Percentiles rank a stretch among this genome's conserved stretches.
These are phyloP conservation scores for Helicoverpa armigera DNA, from an alignment of 1,140 invertebrate species.

Conservation along the genomic window DNA sequence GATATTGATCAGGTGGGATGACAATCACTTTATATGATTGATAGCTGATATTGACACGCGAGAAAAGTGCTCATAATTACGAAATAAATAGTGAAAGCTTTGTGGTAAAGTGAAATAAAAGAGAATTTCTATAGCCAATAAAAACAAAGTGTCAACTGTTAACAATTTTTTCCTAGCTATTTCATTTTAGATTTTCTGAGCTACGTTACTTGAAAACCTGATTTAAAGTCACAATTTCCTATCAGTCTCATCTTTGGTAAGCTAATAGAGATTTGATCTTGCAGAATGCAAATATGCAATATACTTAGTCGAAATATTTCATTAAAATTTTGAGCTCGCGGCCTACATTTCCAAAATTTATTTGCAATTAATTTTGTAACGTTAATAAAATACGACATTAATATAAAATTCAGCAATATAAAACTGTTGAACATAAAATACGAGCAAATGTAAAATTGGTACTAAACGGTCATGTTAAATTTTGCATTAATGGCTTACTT, in stretches of 20 bases:
- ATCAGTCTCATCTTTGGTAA: too few species aligned
- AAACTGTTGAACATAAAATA: not conserved
- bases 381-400: constrained; percentile 36
- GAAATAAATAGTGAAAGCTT: constrained; percentile 48
- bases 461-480: not conserved
- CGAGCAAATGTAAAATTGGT: constrained; percentile 8
- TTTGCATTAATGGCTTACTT: too few species aligned
- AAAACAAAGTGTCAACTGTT: too few species aligned
- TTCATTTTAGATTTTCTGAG: too few species aligned
- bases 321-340: constrained; percentile 10
- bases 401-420: constrained; percentile 17
- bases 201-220: too few species aligned
- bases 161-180: too few species aligned
- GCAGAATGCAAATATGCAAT: too few species aligned
- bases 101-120: constrained; percentile 13
- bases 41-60: constrained; percentile 38
- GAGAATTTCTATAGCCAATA: constrained; percentile 9
- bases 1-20: constrained; percentile 47
- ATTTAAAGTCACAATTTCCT: too few species aligned
- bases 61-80: constrained; percentile 26
- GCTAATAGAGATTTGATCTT: too few species aligned
- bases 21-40: constrained; percentile 45
- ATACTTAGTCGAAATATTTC: too few species aligned
- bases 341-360: constrained; percentile 21
- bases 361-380: constrained; percentile 19